phyloP scores from a whole-genome alignment of 2,797 vertebrate species.

The Sorex maritimensis region DNA sequence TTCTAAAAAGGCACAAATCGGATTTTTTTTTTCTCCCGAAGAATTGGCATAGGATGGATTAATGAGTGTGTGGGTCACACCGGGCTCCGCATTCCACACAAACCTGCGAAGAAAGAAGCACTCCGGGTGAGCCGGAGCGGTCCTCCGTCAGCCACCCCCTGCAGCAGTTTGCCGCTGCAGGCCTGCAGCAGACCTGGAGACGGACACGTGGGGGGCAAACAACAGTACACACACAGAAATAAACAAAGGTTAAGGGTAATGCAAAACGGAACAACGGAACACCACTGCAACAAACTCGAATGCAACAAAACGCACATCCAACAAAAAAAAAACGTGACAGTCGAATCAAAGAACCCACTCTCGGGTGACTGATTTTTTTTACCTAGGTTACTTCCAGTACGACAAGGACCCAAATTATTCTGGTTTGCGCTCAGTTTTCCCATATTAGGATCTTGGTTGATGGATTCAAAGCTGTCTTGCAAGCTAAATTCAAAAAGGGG shows the following conservation, averaged over 20 bases:
- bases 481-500: conserved; percentile 89
- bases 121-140: conserved; percentile 93
- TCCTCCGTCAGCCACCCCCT: conserved; percentile 91
- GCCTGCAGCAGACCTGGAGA: conserved; percentile 91
- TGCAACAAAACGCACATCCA: conserved; percentile 28
- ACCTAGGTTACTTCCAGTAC: conserved; percentile 93
- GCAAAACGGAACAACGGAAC: conserved; percentile 34
- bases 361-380: conserved; percentile 83
- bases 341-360: conserved; percentile 33
- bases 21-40: conserved; percentile 44
- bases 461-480: conserved; percentile 95
- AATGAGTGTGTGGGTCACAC: conserved; percentile 85
- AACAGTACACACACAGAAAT: conserved; percentile 71
- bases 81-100: conserved; percentile 92
- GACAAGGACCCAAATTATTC: conserved; percentile 90
- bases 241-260: conserved; percentile 76
- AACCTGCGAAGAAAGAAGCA: conserved; percentile 95
- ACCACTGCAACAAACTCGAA: conserved; percentile 66
- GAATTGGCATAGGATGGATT: conserved; percentile 73
- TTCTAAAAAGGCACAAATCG: conserved; percentile 82
- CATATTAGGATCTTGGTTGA: conserved; percentile 90
- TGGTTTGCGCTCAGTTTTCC: conserved; percentile 90
- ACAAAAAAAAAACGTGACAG: conserved; percentile 1
- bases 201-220: conserved; percentile 83
- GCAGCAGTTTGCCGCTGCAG: conserved; percentile 91